Evolutionary conservation across 2,888 invertebrate genomes (phyloP).

Genomic region (Tenthredo livida): DNA sequence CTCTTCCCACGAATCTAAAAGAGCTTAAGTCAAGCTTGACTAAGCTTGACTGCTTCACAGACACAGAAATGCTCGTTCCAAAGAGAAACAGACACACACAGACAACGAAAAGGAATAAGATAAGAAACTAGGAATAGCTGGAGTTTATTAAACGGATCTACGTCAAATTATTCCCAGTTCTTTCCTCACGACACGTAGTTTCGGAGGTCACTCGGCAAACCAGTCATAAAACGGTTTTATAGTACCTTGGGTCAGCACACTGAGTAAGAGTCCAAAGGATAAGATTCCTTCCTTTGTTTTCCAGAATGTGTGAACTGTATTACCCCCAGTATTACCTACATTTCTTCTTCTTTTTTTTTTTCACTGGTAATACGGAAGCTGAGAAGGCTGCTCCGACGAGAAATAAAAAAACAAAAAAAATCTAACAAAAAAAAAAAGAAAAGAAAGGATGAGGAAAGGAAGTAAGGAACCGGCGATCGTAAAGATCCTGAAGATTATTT

Average conservation of each 20-base stretch:
- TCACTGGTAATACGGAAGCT: background rate
- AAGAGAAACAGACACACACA: constrained; percentile 62
- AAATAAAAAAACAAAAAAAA: background rate
- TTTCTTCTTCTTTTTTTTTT: background rate
- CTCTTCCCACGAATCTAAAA: constrained; percentile 18
- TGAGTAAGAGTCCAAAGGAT: background rate
- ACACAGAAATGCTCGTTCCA: constrained; percentile 72
- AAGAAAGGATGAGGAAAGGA: too few relatives aligned
- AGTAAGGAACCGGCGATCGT: background rate
- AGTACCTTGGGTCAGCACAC: constrained; percentile 30
- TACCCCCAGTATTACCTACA: background rate
- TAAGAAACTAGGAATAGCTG: background rate
- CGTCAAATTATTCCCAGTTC: constrained; percentile 26
- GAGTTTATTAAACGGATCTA: constrained; percentile 8
- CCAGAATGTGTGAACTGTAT: background rate
- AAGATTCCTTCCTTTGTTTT: constrained; percentile 19
- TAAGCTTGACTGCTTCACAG: constrained; percentile 53
- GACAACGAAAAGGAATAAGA: background rate
- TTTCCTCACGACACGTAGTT: background rate
- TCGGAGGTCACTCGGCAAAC: constrained; percentile 20
- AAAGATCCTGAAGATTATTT: background rate
- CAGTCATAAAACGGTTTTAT: constrained; percentile 45
- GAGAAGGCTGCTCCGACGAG: background rate
- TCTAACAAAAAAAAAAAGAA: background rate
- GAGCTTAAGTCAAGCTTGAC: constrained; percentile 45